Evolutionary conservation across 2,888 invertebrate genomes (phyloP), one percentile per base, ranked within the genome.

Genomic region (Apocheima hispidaria): DNA sequence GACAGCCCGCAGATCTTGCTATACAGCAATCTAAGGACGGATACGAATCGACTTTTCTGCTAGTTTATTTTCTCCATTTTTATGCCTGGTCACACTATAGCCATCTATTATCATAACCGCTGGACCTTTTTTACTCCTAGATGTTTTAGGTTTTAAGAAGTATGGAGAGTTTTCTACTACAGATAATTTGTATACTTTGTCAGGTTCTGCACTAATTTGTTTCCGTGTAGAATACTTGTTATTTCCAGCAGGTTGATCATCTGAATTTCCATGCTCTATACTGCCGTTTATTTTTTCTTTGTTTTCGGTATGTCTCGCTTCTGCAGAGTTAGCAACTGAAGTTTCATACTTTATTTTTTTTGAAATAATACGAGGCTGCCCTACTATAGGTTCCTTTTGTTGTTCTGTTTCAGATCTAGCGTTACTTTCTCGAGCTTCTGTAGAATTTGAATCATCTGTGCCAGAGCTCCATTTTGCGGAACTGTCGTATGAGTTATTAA

Each of bases 31-130:
- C 57, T 77, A 77, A 33, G 83, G 77, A 66, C 79, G 84, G 38
- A 89, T 79, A 49, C 77, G 82, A 60, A 90, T 84, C 7, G 85
- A 76, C 67, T 88, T 87, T 73, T 87, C 86, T 10, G 82, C 70
- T 41, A 87, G 64, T 78, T 85, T 87, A 66, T 90, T 89, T 66
- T 88, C 80, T 3, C 90, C 90, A 77, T 90, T 90, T 63, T 86
- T 89, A 67, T 88, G 83, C 70, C 90, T 86, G 4, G 90, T 87
- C 46, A 89, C 81, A 73, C 92, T 92, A 62, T 92, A 92, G 6
- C 92, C 92, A 74, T 91, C 92, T 71, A 85, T 84, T 48, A 92
- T 92, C 61, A 86, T 84, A 5, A 92, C 86, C 43, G 83, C 75
- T 41, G 83, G 79, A 16, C 69, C 56, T 35, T 82, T 82, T 35